Conservation (phyloP, 2,113 vertebrate species). For the Spea bombifrons region DNA sequence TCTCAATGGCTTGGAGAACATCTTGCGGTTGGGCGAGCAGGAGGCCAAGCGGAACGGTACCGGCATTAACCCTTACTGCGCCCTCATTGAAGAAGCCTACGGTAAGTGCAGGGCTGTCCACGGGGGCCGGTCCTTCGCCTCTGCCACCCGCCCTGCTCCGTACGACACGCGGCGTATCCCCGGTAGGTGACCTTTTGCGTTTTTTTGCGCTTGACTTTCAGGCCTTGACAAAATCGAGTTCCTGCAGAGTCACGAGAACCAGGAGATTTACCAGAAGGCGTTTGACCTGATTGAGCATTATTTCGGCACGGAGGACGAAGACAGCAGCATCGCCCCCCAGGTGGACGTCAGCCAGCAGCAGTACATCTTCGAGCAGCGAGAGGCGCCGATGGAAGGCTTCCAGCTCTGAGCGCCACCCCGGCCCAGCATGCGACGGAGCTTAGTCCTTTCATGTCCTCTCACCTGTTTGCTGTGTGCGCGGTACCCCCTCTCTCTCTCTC, state of each 20-base stretch:
- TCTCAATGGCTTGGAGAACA: slow-evolving; percentile 92
- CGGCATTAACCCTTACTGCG: slow-evolving; percentile 95
- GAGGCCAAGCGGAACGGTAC: slow-evolving; percentile 84
- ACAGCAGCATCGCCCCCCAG: slow-evolving; percentile 86
- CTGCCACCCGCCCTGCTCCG: not conserved
- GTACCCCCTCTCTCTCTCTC: not conserved
- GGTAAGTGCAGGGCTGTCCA: slow-evolving; percentile 64
- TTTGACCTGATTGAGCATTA: slow-evolving; percentile 97
- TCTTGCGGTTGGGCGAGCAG: slow-evolving; percentile 90
- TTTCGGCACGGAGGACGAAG: slow-evolving; percentile 94
- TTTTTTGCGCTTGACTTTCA: slow-evolving; percentile 49
- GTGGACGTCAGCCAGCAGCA: slow-evolving; percentile 96
- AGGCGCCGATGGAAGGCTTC: slow-evolving; percentile 97
- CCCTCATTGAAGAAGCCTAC: slow-evolving; percentile 93
- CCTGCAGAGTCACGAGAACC: slow-evolving; percentile 95
- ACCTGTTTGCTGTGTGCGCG: slow-evolving; percentile 76
- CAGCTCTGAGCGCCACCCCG: slow-evolving; percentile 79
- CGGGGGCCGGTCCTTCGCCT: not conserved
- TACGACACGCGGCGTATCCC: not conserved
- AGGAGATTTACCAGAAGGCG: slow-evolving; percentile 98
- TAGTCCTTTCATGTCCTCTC: slow-evolving; percentile 73
- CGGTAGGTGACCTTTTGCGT: not conserved
- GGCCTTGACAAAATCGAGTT: slow-evolving; percentile 97
- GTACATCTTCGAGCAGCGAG: slow-evolving; percentile 96
- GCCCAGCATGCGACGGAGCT: slow-evolving; percentile 61